A percentile compares a stretch with the other conserved stretches of the same genome.
Conservation (phyloP, 2,888 invertebrate species). For the Lasioglossum zephyrum region DNA sequence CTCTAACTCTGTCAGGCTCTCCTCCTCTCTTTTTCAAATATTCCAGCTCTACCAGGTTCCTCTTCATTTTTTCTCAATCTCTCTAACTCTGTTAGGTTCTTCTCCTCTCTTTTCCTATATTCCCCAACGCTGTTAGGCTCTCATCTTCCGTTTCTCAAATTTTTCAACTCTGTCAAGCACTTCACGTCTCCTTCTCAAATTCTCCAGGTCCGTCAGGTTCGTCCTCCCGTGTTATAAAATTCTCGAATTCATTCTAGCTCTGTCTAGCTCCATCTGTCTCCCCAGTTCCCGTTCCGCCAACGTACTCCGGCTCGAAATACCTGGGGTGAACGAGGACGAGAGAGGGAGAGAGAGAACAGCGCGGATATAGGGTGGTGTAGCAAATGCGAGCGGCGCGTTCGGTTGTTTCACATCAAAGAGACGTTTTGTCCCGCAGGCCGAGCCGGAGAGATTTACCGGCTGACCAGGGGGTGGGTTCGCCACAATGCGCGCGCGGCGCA, state of each 20-base stretch:
- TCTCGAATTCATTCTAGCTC: too few species aligned
- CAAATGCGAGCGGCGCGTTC: slow-evolving; percentile 38
- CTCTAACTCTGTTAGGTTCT: too few species aligned
- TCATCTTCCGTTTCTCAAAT: not conserved
- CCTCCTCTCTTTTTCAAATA: too few species aligned
- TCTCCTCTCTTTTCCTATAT: too few species aligned
- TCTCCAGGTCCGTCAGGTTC: too few species aligned
- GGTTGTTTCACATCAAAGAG: slow-evolving; percentile 75
- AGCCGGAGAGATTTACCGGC: slow-evolving; percentile 42
- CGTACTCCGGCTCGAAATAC: not conserved
- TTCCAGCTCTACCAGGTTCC: fast-evolving
- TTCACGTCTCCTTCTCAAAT: too few species aligned
- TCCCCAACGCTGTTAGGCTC: not conserved
- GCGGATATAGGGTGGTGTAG: not conserved
- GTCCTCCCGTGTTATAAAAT: too few species aligned
- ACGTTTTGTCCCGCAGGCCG: slow-evolving; percentile 70
- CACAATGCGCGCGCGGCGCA: slow-evolving; percentile 38
- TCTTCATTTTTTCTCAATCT: too few species aligned
- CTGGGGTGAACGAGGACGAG: slow-evolving; percentile 12
- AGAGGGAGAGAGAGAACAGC: not conserved
- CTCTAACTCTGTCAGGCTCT: too few species aligned
- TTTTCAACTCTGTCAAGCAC: too few species aligned
- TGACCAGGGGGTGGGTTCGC: slow-evolving; percentile 39
- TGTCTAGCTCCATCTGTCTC: not conserved
- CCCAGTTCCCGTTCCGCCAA: not conserved